phyloP scores from a whole-genome alignment of 64 coral and sea anemone genomes.

The Stichodactyla helianthus region DNA sequence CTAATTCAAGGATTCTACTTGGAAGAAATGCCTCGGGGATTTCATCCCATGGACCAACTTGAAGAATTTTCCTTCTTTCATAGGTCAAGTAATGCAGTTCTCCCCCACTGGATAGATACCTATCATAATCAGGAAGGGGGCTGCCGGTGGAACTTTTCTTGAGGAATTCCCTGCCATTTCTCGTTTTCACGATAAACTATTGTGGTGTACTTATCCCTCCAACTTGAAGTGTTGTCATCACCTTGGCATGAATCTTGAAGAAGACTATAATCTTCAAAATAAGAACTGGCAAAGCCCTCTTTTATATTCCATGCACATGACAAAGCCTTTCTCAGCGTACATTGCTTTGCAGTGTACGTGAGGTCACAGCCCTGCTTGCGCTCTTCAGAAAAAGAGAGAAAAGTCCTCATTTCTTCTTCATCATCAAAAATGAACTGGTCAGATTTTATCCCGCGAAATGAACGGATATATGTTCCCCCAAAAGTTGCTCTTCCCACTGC shows the following conservation, averaged over 20 bases:
- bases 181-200: slow-evolving; percentile 36
- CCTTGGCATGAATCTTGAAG: neutral
- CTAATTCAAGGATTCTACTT: slow-evolving; percentile 42
- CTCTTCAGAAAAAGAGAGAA: slow-evolving; percentile 40
- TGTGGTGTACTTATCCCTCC: slow-evolving; percentile 62
- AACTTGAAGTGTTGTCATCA: neutral
- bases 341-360: slow-evolving; percentile 32
- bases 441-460: slow-evolving; percentile 27
- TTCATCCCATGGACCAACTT: slow-evolving; percentile 27
- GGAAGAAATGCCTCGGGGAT: slow-evolving; percentile 38
- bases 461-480: neutral
- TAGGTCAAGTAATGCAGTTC: slow-evolving; percentile 56
- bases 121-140: slow-evolving; percentile 47
- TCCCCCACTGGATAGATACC: slow-evolving; percentile 39
- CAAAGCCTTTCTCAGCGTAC: slow-evolving; percentile 11
- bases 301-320: slow-evolving; percentile 37
- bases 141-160: slow-evolving; percentile 42
- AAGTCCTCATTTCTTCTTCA: neutral
- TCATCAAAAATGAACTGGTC: slow-evolving; percentile 53
- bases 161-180: neutral
- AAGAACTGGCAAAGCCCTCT: slow-evolving; percentile 8
- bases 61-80: slow-evolving; percentile 17
- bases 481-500: neutral
- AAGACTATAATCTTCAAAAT: slow-evolving; percentile 10
- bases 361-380: slow-evolving; percentile 29